A percentile compares a stretch with the other conserved stretches of the same genome.
These are phyloP conservation scores for Aethes cnicana DNA, from an alignment of 2,888 invertebrate genomes.

Conservation along the genomic window DNA sequence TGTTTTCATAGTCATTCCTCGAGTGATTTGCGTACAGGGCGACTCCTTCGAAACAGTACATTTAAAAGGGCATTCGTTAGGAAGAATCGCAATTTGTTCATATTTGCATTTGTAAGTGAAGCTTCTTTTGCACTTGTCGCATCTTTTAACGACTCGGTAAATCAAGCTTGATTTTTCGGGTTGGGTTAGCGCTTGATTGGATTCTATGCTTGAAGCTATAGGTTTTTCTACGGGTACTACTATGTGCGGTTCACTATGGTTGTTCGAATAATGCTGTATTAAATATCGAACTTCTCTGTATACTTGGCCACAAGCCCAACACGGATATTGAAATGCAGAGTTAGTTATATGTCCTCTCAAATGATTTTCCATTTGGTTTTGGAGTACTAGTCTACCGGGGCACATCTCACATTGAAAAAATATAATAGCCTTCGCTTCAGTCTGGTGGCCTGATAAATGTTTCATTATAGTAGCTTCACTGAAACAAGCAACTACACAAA, in stretches of 20 bases:
- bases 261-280: conserved; percentile 52
- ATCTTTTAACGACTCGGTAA: conserved; percentile 61
- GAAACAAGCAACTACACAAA: conserved; percentile 67
- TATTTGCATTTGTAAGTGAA: conserved; percentile 63
- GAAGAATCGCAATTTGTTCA: conserved; percentile 55
- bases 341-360: conserved; percentile 50
- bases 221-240: conserved; percentile 3
- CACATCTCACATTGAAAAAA: conserved; percentile 69
- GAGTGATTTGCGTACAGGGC: conserved; percentile 14
- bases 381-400: conserved; percentile 60
- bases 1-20: conserved; percentile 30
- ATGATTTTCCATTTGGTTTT: conserved; percentile 58
- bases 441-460: conserved; percentile 55
- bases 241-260: conserved; percentile 42
- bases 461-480: conserved; percentile 57
- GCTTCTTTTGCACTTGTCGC: conserved; percentile 59
- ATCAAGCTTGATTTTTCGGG: conserved; percentile 29
- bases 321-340: conserved; percentile 52
- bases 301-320: conserved; percentile 59
- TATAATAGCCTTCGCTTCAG: conserved; percentile 41
- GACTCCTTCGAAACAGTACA: conserved; percentile 45
- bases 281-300: conserved; percentile 49
- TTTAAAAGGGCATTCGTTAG: conserved; percentile 64
- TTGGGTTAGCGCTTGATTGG: conserved; percentile 11
- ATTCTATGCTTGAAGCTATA: neutral